Evolutionary conservation across 2,797 vertebrate genomes (phyloP).

Genomic region (Smutsia temminckii): DNA sequence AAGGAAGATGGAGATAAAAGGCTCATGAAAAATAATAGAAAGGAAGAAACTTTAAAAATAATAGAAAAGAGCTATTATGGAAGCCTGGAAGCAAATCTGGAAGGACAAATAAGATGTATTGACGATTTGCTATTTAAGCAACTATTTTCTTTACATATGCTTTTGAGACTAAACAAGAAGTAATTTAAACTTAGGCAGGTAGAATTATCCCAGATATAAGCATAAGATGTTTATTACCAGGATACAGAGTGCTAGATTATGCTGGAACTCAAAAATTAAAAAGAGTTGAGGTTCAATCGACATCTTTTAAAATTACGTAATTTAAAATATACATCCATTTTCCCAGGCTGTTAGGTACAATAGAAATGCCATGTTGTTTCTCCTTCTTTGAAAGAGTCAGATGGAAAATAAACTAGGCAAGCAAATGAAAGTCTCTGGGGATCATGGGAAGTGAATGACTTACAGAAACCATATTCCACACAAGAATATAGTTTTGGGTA

Average conservation of each 20-base stretch:
- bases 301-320: constrained; percentile 7
- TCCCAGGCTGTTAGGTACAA: constrained; percentile 46
- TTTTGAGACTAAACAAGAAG: constrained; percentile 1
- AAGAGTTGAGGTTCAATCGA: not conserved
- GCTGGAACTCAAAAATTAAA: not conserved
- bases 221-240: constrained; percentile 12
- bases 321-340: constrained; percentile 31
- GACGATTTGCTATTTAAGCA: not conserved
- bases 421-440: constrained; percentile 62
- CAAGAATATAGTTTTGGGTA: not conserved
- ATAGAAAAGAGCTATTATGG: not conserved
- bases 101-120: not conserved
- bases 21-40: not conserved
- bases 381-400: constrained; percentile 58
- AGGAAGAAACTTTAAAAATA: not conserved
- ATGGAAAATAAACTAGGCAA: constrained; percentile 66
- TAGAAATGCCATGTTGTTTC: constrained; percentile 63
- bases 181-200: constrained; percentile 15
- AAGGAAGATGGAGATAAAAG: not conserved
- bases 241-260: not conserved
- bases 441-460: not conserved
- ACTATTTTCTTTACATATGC: constrained; percentile 1
- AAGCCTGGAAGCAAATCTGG: not conserved
- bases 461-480: constrained; percentile 31
- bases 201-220: not conserved